Conservation (phyloP, 2,888 invertebrate genomes). For the Gibbula magus region DNA sequence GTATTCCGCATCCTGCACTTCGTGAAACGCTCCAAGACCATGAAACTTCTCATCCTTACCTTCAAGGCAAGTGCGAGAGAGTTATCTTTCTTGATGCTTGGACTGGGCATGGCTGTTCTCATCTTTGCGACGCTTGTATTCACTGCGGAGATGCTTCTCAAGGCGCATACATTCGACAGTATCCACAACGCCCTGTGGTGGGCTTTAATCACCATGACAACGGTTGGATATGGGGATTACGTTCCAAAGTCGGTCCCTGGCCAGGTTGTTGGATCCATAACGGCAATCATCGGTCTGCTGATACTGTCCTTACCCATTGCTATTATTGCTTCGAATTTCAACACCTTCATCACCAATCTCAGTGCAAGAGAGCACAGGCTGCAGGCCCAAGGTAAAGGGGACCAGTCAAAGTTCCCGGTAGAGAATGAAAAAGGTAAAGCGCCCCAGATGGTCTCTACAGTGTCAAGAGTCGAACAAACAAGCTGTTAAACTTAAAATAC, state of each 20-base stretch:
- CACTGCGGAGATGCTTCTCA: slow-evolving; percentile 22
- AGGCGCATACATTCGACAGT: slow-evolving; percentile 46
- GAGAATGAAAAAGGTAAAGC: no score
- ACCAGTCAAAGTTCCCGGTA: no score
- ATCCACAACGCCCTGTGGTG: slow-evolving; percentile 65
- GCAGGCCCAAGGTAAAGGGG: no score
- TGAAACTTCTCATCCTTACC: slow-evolving; percentile 61
- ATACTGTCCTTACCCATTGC: slow-evolving; percentile 62
- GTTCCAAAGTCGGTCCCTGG: slow-evolving; percentile 50
- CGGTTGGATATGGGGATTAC: slow-evolving; percentile 66
- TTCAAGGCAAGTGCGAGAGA: slow-evolving; percentile 61
- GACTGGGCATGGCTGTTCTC: slow-evolving; percentile 59
- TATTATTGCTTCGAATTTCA: slow-evolving; percentile 63
- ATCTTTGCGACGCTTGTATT: slow-evolving; percentile 66
- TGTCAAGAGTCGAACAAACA: no score
- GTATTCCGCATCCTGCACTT: background rate
- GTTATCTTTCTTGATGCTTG: slow-evolving; percentile 58
- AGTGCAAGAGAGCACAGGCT: slow-evolving; percentile 36
- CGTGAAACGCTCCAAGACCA: slow-evolving; percentile 31
- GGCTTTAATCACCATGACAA: slow-evolving; percentile 68
- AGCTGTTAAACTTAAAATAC: no score
- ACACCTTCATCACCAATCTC: slow-evolving; percentile 51
- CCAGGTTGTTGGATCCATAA: slow-evolving; percentile 51
- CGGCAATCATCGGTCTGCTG: slow-evolving; percentile 56
- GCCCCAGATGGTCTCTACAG: no score